phyloP scores from a whole-genome alignment of 2,113 vertebrate genomes.

The Marmota monax region DNA sequence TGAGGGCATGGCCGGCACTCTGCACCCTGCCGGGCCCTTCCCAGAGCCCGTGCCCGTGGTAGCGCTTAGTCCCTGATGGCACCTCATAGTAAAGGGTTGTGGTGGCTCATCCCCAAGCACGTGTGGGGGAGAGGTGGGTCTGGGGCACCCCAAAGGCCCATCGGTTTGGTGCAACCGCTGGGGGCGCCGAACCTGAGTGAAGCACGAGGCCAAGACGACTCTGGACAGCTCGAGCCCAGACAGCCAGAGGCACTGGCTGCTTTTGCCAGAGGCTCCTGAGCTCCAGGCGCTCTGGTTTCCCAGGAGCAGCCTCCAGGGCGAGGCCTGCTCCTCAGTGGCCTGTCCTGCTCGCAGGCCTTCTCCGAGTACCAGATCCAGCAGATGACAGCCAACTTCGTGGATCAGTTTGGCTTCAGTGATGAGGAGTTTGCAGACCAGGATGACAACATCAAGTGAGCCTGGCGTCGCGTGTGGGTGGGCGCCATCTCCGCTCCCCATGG shows the following conservation, averaged over 20 bases:
- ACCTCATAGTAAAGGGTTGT: neutral
- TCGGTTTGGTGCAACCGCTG: neutral
- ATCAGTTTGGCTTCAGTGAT: constrained; percentile 98
- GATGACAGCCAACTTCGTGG: constrained; percentile 98
- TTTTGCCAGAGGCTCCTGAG: neutral
- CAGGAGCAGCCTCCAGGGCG: neutral
- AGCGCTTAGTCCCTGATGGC: neutral
- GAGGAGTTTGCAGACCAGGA: constrained; percentile 98
- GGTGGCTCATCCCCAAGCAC: neutral
- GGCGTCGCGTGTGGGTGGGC: neutral
- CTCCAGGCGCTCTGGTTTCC: neutral
- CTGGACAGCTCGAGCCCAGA: no score
- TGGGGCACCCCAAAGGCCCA: neutral
- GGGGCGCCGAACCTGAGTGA: neutral
- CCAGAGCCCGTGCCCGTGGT: neutral
- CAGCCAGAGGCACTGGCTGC: neutral
- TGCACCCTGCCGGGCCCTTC: constrained; percentile 43
- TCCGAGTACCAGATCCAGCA: constrained; percentile 99
- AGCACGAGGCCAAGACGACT: neutral
- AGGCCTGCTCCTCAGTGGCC: neutral
- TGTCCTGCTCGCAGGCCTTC: constrained; percentile 90
- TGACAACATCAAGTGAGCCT: constrained; percentile 95
- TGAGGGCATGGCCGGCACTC: constrained; percentile 79
- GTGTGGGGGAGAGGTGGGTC: constrained; percentile 1
- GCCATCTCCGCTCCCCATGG: neutral